Conservation (phyloP, 2,113 vertebrate genomes). For the Otocyon megalotis region DNA sequence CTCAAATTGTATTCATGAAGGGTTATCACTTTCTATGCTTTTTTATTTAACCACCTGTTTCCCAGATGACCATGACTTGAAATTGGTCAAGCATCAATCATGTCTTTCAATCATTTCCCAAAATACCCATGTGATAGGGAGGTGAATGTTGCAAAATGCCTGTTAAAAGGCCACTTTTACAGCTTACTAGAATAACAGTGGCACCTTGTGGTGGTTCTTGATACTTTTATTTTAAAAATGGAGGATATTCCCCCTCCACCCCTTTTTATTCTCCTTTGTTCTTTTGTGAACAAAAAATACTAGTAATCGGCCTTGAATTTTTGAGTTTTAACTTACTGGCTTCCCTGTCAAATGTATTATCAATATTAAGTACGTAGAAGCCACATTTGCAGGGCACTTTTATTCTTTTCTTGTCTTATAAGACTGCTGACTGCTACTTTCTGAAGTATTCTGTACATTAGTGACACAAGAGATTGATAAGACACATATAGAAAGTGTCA, state of each 20-base stretch:
- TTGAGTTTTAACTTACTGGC: slow-evolving; percentile 43
- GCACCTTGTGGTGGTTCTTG: slow-evolving; percentile 81
- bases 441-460: slow-evolving; percentile 69
- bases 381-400: slow-evolving; percentile 8
- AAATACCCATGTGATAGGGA: background rate
- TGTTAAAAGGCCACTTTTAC: slow-evolving; percentile 29
- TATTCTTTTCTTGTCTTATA: slow-evolving; percentile 41
- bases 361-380: slow-evolving; percentile 61
- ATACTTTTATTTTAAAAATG: background rate
- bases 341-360: slow-evolving; percentile 41
- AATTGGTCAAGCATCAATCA: slow-evolving; percentile 34
- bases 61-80: background rate
- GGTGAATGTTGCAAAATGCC: background rate
- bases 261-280: slow-evolving; percentile 29
- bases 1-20: slow-evolving; percentile 53
- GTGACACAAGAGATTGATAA: slow-evolving; percentile 50
- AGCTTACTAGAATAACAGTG: slow-evolving; percentile 74
- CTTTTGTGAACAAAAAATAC: slow-evolving; percentile 55
- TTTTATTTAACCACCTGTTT: slow-evolving; percentile 65
- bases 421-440: slow-evolving; percentile 60
- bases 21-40: slow-evolving; percentile 51
- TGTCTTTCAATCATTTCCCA: slow-evolving; percentile 44
- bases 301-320: slow-evolving; percentile 65
- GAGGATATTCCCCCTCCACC: rapidly evolving
- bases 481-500: slow-evolving; percentile 50